phyloP scores from a whole-genome alignment of 2,888 invertebrate species.

The Lamellibrachia columna region DNA sequence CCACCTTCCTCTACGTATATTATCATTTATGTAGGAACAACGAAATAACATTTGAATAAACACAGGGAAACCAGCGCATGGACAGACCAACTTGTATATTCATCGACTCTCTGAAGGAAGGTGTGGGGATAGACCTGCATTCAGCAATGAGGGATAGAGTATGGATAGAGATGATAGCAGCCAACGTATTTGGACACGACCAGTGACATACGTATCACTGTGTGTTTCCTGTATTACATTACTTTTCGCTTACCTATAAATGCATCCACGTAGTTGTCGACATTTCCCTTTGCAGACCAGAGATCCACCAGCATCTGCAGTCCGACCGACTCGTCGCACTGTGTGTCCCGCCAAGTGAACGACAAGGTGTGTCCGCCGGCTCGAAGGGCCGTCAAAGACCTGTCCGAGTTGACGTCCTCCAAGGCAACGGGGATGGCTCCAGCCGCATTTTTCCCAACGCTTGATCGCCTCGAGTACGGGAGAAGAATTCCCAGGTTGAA shows the following conservation, averaged over 20 bases:
- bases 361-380: background rate
- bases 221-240: background rate
- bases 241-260: conserved; percentile 17
- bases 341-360: conserved; percentile 19
- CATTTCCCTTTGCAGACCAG: conserved; percentile 19
- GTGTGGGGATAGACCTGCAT: background rate
- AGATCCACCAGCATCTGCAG: conserved; percentile 18
- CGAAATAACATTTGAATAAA: too few relatives aligned
- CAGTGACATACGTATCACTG: background rate
- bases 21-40: background rate
- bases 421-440: conserved; percentile 6
- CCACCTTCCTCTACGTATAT: background rate
- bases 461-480: background rate
- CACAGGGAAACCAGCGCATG: background rate
- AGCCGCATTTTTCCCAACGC: background rate
- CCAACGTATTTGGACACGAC: background rate
- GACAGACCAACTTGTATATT: background rate
- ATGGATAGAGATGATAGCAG: background rate
- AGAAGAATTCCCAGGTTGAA: conserved; percentile 13
- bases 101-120: background rate
- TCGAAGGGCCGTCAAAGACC: conserved; percentile 14
- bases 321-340: background rate
- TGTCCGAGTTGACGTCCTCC: background rate
- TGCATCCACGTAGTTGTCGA: background rate
- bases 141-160: background rate